Evolutionary conservation across 2,113 vertebrate species (phyloP), one percentile per base, ranked within the genome.

Genomic region (Entelurus aequoreus): DNA sequence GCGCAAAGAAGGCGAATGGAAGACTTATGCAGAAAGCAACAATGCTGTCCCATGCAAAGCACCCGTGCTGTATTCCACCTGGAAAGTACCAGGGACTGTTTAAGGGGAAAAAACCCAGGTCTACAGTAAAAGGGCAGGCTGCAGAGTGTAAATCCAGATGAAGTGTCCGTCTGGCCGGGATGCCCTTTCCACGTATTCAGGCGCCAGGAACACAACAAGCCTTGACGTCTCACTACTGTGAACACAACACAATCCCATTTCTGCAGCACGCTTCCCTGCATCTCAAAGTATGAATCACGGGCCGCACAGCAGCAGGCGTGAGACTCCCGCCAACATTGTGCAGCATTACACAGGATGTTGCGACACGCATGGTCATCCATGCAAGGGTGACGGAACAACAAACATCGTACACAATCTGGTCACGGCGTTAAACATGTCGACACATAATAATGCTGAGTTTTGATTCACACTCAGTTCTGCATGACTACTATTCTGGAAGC

Each of bases 1-100:
- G 75, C 16, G 61, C 50, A 71, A 28, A 62, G 21, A 63, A 62
- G 54, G 65, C 66, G 65, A 63, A 69, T 9, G 55, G 68, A 83
- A 56, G 64, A 59, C 57, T 61, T 49, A 56, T 66, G 69, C 73
- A 69, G 71, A 63, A 65, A 63, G 8, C 51, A 71, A 49, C 63
- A 60, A 50, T 57, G 49, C 60, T 74, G 77, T 79, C 72, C 75
- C 5, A 64, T 68, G 60, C n/a, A 61, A 42, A 42, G 40, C 40
- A 8, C n/a, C 8, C 16, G 1, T 51, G 15, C 49, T 7, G 9
- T 16, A 51, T 16, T 51, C 15, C 49, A 51, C 1, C 19, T 19
- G 19, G 49, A 51, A 51, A 16, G 19, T 51, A 16, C 21, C 21
- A 28, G 21, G 8, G 49, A 4, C 0, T 51, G 13, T 51, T 51